Evolutionary conservation across 2,888 invertebrate species (phyloP), one percentile per base, ranked within the genome.

Genomic region (Mayetiola destructor): DNA sequence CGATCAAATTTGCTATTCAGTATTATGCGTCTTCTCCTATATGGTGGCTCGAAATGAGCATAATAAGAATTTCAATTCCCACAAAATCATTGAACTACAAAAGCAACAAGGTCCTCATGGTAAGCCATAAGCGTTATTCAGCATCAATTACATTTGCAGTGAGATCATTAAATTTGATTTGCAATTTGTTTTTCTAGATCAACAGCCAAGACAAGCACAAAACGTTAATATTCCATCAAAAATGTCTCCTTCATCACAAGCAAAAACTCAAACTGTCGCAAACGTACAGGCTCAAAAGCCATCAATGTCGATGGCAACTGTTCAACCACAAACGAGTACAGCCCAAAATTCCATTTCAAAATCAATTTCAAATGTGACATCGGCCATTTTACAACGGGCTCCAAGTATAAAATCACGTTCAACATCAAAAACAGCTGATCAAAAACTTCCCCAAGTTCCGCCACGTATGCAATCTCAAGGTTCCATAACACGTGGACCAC

Each of bases 1-100:
- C 70, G 94, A 96, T 76, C 95, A 97, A 75, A 99, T 99, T 68
- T 97, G 96, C 76, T 99, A 99, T 76, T 93, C 99, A 65, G 96
- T 99, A 61, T 79, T 99, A 65, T 99, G 99, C 78, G 94, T 99
- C 63, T 99, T 99, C 77, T 97, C 97, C 56, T 97, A 97, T 77
- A 84, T 96, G 69, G 96, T 96, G 60, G 96, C 96, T 58, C 92
- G 91, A 0, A 81, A 84, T 63, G 86, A 87, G 64, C 84, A 85
- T 67, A 80, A 80, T 69, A 79, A 78, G 64, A 9, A 6, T 2
- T 14, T 48, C 3, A 68, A 59, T 27, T 56, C 68, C 60, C 70
- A 68, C 1, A 68, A 68, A 14, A 67, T 68, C 12, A 18, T 29
- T 12, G 32, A 53, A 55, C 72, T 71, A 27, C 70, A 70, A 36